Conservation (phyloP, 2,113 vertebrate genomes). For the Rhinolophus sinicus region DNA sequence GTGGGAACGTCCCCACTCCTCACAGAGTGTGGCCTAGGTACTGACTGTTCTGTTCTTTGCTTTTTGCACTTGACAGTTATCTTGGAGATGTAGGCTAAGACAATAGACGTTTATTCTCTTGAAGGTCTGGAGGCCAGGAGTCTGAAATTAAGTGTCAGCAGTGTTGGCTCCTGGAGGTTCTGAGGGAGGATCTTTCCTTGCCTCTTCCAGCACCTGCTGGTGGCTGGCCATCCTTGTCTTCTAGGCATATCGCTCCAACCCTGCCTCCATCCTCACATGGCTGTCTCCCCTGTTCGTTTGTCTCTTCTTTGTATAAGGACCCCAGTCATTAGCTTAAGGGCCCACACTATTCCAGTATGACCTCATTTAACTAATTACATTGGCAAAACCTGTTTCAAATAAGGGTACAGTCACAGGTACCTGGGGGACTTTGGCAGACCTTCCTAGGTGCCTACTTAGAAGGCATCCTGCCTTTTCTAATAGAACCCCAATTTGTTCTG, state of each 20-base stretch:
- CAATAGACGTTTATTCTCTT: not conserved
- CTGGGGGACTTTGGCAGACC: not conserved
- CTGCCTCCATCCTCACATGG: not conserved
- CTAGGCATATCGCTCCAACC: fast-evolving
- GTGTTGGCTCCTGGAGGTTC: fast-evolving
- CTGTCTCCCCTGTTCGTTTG: not conserved
- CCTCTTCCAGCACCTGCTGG: not conserved
- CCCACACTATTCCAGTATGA: not conserved
- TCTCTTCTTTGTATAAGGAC: not conserved
- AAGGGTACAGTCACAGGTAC: not conserved
- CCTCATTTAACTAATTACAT: not conserved
- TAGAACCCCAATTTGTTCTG: not conserved
- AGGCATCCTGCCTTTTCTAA: not conserved
- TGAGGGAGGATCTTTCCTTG: not conserved
- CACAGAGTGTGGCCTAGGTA: not conserved
- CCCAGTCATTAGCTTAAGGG: not conserved
- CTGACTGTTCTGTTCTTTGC: not conserved
- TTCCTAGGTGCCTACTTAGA: not conserved
- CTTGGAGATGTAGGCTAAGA: not conserved
- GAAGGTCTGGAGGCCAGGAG: not conserved
- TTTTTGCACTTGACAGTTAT: not conserved
- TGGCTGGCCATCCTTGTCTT: not conserved
- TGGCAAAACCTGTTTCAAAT: not conserved
- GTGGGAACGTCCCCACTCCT: fast-evolving
- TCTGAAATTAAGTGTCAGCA: not conserved